These are phyloP conservation scores for Pantherophis alleghaniensis DNA, from an alignment of 2,797 vertebrate genomes.

Conservation along the genomic window DNA sequence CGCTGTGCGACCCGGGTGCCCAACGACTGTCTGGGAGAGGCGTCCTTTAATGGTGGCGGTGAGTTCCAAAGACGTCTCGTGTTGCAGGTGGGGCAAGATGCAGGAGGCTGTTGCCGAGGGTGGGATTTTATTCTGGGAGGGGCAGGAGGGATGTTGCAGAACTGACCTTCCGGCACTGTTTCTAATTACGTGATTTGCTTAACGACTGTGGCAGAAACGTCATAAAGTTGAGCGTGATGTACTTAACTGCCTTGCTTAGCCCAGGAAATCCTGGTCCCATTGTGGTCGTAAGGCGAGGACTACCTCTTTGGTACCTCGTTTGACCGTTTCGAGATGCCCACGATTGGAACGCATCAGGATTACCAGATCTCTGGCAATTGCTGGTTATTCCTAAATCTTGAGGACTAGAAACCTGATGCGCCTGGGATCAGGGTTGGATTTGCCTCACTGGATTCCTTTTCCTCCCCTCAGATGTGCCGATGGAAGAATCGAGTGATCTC, in stretches of 20 bases:
- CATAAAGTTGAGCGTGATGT: not conserved
- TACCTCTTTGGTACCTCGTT: not conserved
- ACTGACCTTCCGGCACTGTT: not conserved
- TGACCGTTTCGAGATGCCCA: not conserved
- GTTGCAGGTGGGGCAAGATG: not conserved
- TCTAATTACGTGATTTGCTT: not conserved
- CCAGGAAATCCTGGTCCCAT: not conserved
- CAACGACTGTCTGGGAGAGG: conserved; percentile 89
- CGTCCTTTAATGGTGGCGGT: conserved; percentile 78
- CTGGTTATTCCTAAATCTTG: too few relatives aligned
- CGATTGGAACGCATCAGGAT: not conserved
- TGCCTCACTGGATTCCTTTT: not conserved
- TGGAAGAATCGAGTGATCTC: conserved; percentile 84
- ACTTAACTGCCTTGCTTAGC: not conserved
- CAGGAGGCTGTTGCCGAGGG: too few relatives aligned
- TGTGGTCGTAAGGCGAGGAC: not conserved
- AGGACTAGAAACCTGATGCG: too few relatives aligned
- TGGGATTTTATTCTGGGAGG: not conserved
- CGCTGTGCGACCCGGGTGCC: conserved; percentile 88
- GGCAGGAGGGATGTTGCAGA: not conserved
- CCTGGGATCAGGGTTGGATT: not conserved
- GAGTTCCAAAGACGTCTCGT: conserved; percentile 23
- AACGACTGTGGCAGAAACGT: not conserved
- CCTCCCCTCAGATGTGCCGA: conserved; percentile 73
- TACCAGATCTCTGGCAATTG: too few relatives aligned